These are phyloP conservation scores for Wasmannia auropunctata DNA, from an alignment of 1,140 invertebrate genomes.

Conservation along the genomic window DNA sequence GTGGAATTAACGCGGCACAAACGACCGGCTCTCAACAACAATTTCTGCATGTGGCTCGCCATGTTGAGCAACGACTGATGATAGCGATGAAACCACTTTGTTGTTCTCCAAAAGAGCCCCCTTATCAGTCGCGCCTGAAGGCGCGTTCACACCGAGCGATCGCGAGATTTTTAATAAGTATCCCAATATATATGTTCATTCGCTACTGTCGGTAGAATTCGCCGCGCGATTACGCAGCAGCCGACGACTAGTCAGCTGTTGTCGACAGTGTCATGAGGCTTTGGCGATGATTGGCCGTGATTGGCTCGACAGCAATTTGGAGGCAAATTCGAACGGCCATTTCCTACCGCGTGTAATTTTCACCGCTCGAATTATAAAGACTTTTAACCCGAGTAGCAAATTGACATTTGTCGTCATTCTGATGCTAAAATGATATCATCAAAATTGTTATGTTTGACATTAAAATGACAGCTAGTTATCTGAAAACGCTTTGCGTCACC, in stretches of 20 bases:
- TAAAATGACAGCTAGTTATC: too few species aligned
- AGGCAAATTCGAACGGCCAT: not conserved
- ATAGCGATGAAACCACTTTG: slow-evolving; percentile 37
- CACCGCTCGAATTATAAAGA: too few species aligned
- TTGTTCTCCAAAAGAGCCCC: not conserved
- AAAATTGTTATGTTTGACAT: too few species aligned
- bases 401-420: too few species aligned
- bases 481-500: not conserved
- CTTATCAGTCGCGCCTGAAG: slow-evolving; percentile 23
- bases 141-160: not conserved
- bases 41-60: slow-evolving; percentile 63
- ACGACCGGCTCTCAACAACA: slow-evolving; percentile 57
- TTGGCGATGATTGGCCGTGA: not conserved
- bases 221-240: not conserved
- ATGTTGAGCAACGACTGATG: slow-evolving; percentile 62
- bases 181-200: not conserved
- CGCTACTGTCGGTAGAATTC: not conserved
- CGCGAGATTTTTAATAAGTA: not conserved
- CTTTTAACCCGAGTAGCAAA: too few species aligned
- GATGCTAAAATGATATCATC: too few species aligned
- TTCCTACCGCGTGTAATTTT: too few species aligned
- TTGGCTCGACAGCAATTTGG: not conserved
- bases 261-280: not conserved
- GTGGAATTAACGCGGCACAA: slow-evolving; percentile 21
- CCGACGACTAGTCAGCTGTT: not conserved